These are phyloP conservation scores for Lemur catta DNA, from an alignment of 2,797 vertebrate species.

Conservation along the genomic window DNA sequence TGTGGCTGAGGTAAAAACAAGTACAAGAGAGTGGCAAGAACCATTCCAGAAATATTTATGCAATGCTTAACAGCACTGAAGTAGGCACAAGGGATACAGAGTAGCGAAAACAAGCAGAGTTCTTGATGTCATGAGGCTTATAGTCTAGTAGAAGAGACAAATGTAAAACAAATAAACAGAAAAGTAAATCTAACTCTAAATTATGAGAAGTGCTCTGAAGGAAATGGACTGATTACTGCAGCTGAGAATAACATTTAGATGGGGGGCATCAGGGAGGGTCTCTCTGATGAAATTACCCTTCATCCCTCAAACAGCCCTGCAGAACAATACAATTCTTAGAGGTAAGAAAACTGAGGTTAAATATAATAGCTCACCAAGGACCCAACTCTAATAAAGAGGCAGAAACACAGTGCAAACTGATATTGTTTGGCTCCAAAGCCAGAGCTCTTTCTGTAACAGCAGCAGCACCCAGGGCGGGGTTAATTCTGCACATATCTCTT, in stretches of 20 bases:
- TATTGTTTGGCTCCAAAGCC: neutral
- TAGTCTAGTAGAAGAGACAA: neutral
- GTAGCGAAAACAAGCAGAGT: neutral
- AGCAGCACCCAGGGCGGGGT: neutral
- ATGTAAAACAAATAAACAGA: neutral
- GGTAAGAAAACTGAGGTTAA: neutral
- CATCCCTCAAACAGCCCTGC: neutral
- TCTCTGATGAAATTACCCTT: neutral
- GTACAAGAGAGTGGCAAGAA: neutral
- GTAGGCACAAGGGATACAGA: neutral
- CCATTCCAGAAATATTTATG: neutral
- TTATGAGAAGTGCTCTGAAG: neutral
- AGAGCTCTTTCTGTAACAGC: neutral
- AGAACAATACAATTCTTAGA: neutral
- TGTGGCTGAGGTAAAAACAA: neutral
- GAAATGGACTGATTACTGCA: neutral
- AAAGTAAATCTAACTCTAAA: neutral
- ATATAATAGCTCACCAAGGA: neutral
- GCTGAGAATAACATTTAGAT: neutral
- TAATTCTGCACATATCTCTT: neutral
- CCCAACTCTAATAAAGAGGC: neutral
- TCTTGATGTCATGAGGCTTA: neutral
- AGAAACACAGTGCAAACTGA: neutral
- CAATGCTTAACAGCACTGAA: neutral
- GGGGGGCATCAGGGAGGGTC: neutral